These are phyloP conservation scores for Hyperoplus immaculatus DNA, from an alignment of 2,797 vertebrate genomes.

Conservation along the genomic window DNA sequence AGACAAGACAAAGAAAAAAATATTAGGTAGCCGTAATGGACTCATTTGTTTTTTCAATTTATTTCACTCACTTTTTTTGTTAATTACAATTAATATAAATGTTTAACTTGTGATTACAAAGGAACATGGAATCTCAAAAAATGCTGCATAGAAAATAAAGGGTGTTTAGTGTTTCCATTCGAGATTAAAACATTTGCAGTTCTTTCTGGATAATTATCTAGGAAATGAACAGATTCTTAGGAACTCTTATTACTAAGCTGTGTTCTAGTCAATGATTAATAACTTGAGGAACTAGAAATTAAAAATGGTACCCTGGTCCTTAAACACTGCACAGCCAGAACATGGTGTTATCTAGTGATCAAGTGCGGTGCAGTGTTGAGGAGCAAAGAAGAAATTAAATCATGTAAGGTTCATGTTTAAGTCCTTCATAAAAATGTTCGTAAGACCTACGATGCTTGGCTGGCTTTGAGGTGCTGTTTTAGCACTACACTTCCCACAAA, in stretches of 20 bases:
- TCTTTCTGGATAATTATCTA: neutral
- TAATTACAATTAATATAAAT: neutral
- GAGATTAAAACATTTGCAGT: neutral
- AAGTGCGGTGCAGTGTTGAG: constrained; percentile 11
- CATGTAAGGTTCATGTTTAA: constrained; percentile 11
- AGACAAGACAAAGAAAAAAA: constrained; percentile 12
- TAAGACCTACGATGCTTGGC: constrained; percentile 34
- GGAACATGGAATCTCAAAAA: neutral
- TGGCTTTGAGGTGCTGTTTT: constrained; percentile 33
- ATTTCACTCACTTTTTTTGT: constrained; percentile 11
- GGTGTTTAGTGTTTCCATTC: neutral
- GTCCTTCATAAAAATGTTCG: constrained; percentile 23
- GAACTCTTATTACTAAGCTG: neutral
- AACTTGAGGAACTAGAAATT: neutral
- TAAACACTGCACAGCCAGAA: neutral
- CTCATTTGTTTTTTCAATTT: neutral
- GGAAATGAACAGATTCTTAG: neutral
- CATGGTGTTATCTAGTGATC: constrained; percentile 23
- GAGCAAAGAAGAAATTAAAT: constrained; percentile 16
- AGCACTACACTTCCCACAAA: constrained; percentile 53
- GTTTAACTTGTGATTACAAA: constrained; percentile 1
- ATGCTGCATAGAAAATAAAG: neutral
- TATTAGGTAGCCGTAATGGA: neutral
- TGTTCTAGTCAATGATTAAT: neutral
- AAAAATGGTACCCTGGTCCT: neutral